Base-by-base conservation (phyloP, 2,113 vertebrate genomes). In the Budorcas taxicolor region DNA sequence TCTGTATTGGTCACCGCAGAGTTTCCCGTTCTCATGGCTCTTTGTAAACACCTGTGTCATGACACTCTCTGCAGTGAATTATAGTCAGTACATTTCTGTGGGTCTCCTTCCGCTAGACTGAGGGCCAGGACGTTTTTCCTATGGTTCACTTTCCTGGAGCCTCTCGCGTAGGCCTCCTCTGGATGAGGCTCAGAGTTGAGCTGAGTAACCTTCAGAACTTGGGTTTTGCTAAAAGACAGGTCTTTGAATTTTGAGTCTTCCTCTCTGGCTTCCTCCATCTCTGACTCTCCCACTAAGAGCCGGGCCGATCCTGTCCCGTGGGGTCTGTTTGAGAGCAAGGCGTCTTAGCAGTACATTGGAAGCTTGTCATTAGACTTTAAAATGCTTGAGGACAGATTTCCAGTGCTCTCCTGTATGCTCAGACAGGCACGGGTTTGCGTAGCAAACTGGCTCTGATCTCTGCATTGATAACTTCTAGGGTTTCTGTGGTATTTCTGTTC, bases 161-260 rank as follows among this genome's bases (percentile, higher is more conserved):
- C 7, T 21, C 14, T 31, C 29, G 1, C 7, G 0, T 14, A 6
- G 2, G 17, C 33, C 64, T 40, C 9, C 16, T 17, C 7, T 16
- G 0, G 31, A 85, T 1, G 14, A 92, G 16, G 57, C n/a, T 10
- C 16, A 6, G 78, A 52, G 62, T 23, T 76, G n/a, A 47, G 16
- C 21, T 40, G 3, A 47, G 1, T 21, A 3, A 27, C 31, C 21
- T 58, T 86, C 4, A 67, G 17, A 15, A 17, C 13, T 74, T 71
- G 90, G 53, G 55, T 82, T 91, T 95, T 84, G 11, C 36, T n/a
- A 3, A 9, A 19, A 50, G 45, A 12, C 8, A 29, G 19, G 47
- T 62, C 27, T 97, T 50, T 47, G 11, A 23, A 23, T 80, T 85
- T 25, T 33, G 58, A 31, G 2, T 78, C 21, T 85, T 53, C 11